phyloP scores from a whole-genome alignment of 1,140 invertebrate genomes.

The Lordiphosa stackelbergi region DNA sequence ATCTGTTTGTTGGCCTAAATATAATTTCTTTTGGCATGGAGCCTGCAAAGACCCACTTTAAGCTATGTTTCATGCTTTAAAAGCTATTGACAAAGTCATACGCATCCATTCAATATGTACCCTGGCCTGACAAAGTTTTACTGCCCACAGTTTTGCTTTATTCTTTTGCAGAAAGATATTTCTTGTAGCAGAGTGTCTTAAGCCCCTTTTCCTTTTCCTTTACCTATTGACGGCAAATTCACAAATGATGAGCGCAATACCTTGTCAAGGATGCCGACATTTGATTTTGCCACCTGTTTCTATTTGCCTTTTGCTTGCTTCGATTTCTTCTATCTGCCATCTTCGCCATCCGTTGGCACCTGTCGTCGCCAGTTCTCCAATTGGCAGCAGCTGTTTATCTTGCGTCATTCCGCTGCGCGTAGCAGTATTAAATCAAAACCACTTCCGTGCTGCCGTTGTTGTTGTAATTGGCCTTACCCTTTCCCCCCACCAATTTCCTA shows the following conservation, averaged over 20 bases:
- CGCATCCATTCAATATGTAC: too few relatives aligned
- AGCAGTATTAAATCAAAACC: slow-evolving; percentile 70
- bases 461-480: slow-evolving; percentile 27
- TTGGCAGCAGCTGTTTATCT: slow-evolving; percentile 55
- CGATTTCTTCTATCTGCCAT: slow-evolving; percentile 13
- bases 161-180: too few relatives aligned
- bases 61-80: too few relatives aligned
- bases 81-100: too few relatives aligned
- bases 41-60: too few relatives aligned
- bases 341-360: slow-evolving; percentile 29
- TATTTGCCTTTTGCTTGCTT: slow-evolving; percentile 15
- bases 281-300: slow-evolving; percentile 33
- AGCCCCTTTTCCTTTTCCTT: not conserved
- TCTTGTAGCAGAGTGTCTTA: too few relatives aligned
- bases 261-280: slow-evolving; percentile 27
- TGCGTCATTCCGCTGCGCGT: slow-evolving; percentile 47
- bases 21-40: too few relatives aligned
- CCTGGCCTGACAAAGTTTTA: too few relatives aligned
- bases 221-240: not conserved
- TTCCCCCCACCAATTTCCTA: not conserved
- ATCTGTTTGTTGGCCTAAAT: too few relatives aligned
- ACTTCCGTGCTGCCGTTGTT: slow-evolving; percentile 50
- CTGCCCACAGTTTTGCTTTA: too few relatives aligned
- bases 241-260: slow-evolving; percentile 1
- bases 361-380: slow-evolving; percentile 58